Percentiles rank a stretch among this genome's conserved stretches.
Evolutionary conservation across 1,140 invertebrate species (phyloP).

Genomic region (Drosophila tani): DNA sequence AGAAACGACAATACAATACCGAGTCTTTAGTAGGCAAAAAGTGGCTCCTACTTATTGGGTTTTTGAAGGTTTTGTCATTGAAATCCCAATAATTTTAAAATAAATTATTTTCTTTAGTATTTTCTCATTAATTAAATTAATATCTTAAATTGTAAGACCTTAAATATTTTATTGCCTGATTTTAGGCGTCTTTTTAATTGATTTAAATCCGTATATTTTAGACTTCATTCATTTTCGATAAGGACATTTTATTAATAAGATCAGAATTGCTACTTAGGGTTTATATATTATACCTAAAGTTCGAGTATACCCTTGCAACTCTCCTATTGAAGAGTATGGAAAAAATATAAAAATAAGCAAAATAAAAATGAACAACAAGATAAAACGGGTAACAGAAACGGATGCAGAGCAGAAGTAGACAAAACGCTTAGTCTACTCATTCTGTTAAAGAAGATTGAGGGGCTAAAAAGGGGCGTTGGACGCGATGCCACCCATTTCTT

Average conservation of each 20-base stretch:
- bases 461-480: constrained; percentile 1
- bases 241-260: too few species aligned
- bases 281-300: too few species aligned
- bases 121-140: too few species aligned
- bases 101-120: too few species aligned
- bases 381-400: constrained; percentile 32
- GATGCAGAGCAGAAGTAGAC: constrained; percentile 36
- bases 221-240: too few species aligned
- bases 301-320: background rate
- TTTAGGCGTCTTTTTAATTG: too few species aligned
- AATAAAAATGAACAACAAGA: constrained; percentile 63
- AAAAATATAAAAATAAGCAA: constrained; percentile 7
- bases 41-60: background rate
- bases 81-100: too few species aligned
- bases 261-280: too few species aligned
- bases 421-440: constrained; percentile 72
- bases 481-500: constrained; percentile 42
- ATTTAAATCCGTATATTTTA: background rate
- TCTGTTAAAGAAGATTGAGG: constrained; percentile 29
- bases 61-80: background rate
- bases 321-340: background rate
- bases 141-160: too few species aligned
- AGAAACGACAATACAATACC: background rate
- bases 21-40: background rate
- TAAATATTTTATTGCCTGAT: too few species aligned